These are phyloP conservation scores for Stenichneumon culpator DNA, from an alignment of 2,888 invertebrate species.

Conservation along the genomic window DNA sequence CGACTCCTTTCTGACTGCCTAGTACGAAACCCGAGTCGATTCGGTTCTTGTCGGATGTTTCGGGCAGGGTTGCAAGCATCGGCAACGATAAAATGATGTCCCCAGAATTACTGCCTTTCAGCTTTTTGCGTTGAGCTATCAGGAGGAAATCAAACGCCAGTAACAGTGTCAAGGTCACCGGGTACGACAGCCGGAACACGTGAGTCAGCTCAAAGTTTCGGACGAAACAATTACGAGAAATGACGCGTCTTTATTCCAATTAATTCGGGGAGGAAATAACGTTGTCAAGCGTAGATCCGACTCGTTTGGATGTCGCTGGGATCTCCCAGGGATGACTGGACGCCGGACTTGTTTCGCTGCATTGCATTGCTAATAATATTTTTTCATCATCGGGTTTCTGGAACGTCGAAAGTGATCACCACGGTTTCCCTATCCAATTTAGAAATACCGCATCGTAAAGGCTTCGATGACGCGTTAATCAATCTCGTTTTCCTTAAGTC, in stretches of 20 bases:
- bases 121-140: too few relatives aligned
- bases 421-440: neutral
- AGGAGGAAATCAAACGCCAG: neutral
- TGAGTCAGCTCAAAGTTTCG: neutral
- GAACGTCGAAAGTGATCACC: neutral
- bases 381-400: neutral
- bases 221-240: constrained; percentile 5
- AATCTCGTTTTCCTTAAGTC: neutral
- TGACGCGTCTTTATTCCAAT: neutral
- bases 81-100: too few relatives aligned
- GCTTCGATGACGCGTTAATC: neutral
- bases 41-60: too few relatives aligned
- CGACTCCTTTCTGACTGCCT: too few relatives aligned
- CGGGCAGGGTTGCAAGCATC: too few relatives aligned
- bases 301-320: neutral
- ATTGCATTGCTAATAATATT: neutral
- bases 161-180: neutral
- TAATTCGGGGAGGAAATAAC: neutral
- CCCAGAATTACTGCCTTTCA: neutral
- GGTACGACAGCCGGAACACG: neutral
- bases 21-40: too few relatives aligned
- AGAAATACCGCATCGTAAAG: neutral
- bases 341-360: neutral
- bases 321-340: neutral
- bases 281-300: neutral